These are phyloP conservation scores for Alosa alosa DNA, from an alignment of 2,113 vertebrate species.

Conservation along the genomic window DNA sequence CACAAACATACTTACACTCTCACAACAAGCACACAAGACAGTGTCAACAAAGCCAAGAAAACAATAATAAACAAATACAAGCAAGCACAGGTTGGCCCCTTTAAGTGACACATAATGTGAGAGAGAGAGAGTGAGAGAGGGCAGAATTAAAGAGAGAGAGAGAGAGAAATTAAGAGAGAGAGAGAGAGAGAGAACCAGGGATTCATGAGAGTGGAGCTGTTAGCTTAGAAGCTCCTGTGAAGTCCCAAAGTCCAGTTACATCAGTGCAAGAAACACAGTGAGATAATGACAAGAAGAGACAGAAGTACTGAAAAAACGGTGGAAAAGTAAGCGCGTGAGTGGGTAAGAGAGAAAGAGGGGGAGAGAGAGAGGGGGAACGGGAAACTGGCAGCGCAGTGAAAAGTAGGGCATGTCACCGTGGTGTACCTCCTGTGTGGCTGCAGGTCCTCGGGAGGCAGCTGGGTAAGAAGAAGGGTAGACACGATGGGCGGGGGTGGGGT, in stretches of 20 bases:
- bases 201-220: background rate
- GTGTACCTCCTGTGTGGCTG: conserved; percentile 53
- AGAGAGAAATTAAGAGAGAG: background rate
- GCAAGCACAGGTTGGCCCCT: background rate
- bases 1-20: background rate
- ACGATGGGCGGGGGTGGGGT: background rate
- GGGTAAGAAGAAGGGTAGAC: background rate
- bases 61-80: conserved; percentile 25
- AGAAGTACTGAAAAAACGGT: background rate
- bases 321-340: conserved; percentile 21
- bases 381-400: conserved; percentile 19
- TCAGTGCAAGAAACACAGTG: background rate
- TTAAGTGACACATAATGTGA: background rate
- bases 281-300: background rate
- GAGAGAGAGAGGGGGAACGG: conserved; percentile 11
- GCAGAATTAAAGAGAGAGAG: background rate
- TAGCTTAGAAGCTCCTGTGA: background rate
- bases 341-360: background rate
- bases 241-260: background rate
- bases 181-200: conserved; percentile 10
- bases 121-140: background rate
- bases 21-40: background rate
- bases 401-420: conserved; percentile 48
- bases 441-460: conserved; percentile 32
- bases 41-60: conserved; percentile 14